phyloP scores from a whole-genome alignment of 2,113 vertebrate species.

The Vidua chalybeata region DNA sequence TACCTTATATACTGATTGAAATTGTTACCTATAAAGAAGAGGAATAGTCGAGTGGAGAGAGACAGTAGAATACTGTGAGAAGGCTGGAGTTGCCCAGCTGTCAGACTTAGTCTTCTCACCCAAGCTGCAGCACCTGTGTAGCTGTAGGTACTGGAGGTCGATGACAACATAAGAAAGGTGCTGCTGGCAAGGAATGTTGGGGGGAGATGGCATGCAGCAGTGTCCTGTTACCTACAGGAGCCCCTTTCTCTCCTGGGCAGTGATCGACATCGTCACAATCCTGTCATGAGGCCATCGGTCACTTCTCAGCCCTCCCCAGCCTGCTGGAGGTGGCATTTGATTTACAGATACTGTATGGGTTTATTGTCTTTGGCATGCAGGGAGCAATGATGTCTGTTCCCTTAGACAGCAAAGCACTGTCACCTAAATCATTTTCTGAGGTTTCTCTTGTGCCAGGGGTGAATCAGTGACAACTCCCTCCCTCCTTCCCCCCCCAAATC shows the following conservation, averaged over 20 bases:
- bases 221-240: background rate
- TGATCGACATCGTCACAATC: background rate
- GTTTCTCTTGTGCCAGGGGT: background rate
- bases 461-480: background rate
- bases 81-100: background rate
- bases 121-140: background rate
- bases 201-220: background rate
- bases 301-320: background rate
- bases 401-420: background rate
- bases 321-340: background rate
- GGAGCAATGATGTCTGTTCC: background rate
- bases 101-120: background rate
- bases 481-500: background rate
- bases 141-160: accelerated
- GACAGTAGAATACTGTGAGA: background rate
- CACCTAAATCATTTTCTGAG: background rate
- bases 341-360: background rate
- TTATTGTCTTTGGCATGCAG: background rate
- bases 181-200: background rate
- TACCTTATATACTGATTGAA: background rate
- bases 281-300: background rate
- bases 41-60: background rate
- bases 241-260: background rate
- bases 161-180: background rate
- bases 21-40: background rate